These are phyloP conservation scores for Drosophila littoralis DNA, from an alignment of 1,140 invertebrate genomes.

Conservation along the genomic window DNA sequence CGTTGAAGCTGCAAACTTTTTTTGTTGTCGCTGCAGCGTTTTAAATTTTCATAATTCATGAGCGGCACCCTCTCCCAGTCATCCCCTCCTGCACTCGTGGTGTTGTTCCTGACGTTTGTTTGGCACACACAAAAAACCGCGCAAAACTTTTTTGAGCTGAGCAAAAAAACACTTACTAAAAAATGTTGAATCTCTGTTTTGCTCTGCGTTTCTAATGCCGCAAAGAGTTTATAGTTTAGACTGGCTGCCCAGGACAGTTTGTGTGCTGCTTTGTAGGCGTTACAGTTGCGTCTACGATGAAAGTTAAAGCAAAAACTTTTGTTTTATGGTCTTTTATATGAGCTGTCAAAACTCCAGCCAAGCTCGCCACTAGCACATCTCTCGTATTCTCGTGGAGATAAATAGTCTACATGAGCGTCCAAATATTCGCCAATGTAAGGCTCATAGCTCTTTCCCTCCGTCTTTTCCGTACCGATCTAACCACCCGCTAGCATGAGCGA, in stretches of 20 bases:
- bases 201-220: constrained; percentile 71
- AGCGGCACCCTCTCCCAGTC: constrained; percentile 4
- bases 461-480: constrained; percentile 3
- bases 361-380: constrained; percentile 19
- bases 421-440: constrained; percentile 76
- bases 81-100: constrained; percentile 21
- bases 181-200: constrained; percentile 56
- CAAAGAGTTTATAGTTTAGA: constrained; percentile 79
- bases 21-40: constrained; percentile 35
- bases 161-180: constrained; percentile 33
- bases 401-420: constrained; percentile 75
- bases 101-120: constrained; percentile 71
- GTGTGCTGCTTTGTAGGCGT: constrained; percentile 67
- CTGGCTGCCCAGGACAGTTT: constrained; percentile 28
- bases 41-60: constrained; percentile 80
- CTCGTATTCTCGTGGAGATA: constrained; percentile 60
- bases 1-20: constrained; percentile 39
- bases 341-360: constrained; percentile 75
- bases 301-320: constrained; percentile 79
- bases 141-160: constrained; percentile 29
- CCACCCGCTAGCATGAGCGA: constrained; percentile 55
- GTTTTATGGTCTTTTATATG: constrained; percentile 81
- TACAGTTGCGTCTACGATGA: constrained; percentile 72
- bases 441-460: constrained; percentile 9
- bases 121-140: constrained; percentile 45